Evolutionary conservation across 2,888 invertebrate species (phyloP).

Genomic region (Drosophila rellima): DNA sequence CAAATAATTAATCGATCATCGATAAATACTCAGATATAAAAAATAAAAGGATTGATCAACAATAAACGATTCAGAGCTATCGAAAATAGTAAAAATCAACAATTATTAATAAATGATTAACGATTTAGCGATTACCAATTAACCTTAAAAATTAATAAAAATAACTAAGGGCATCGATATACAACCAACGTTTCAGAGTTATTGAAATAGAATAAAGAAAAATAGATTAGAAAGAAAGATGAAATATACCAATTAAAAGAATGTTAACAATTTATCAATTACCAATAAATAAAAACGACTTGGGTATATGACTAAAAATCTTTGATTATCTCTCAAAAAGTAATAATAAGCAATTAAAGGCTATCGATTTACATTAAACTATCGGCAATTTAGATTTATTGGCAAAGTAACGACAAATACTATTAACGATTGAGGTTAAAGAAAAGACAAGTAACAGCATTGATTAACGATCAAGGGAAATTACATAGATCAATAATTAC

Average conservation of each 20-base stretch:
- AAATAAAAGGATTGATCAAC: too few relatives aligned
- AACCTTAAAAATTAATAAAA: too few relatives aligned
- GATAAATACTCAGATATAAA: background rate
- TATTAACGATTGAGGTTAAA: background rate
- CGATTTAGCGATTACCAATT: background rate
- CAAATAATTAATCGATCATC: background rate
- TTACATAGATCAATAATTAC: background rate
- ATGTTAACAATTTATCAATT: background rate
- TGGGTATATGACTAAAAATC: background rate
- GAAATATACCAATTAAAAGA: background rate
- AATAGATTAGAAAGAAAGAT: too few relatives aligned
- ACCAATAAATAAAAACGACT: background rate
- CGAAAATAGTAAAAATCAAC: background rate
- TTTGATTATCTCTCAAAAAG: background rate
- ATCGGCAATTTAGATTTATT: background rate
- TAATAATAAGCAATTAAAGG: background rate
- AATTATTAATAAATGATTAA: too few relatives aligned
- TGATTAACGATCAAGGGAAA: background rate
- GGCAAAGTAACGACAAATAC: background rate
- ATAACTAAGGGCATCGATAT: background rate
- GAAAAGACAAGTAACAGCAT: background rate
- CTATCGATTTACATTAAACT: background rate
- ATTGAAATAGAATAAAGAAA: background rate
- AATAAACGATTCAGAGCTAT: too few relatives aligned
- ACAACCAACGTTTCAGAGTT: background rate